Base-by-base conservation (phyloP, 1,140 invertebrate genomes). In the Drosophila ercepeae region DNA sequence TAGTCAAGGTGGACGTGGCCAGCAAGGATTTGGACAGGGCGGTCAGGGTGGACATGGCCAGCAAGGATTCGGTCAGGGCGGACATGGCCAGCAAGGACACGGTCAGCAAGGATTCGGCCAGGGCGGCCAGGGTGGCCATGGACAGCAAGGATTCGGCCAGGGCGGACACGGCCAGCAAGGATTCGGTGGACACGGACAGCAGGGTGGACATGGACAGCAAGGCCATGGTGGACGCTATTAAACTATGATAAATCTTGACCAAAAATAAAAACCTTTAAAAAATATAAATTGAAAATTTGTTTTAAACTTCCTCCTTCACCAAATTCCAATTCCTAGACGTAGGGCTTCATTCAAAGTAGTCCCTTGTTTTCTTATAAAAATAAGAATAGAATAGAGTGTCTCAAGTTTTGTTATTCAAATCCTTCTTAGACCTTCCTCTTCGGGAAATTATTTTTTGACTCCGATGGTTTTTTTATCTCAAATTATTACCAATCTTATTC, bases 31-130 rank as follows among this genome's bases (percentile, higher is more conserved):
- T 7, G 68, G 59, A 3, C 70, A 73, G 13, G 50, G 58, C 18
- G 71, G 71, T 39, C 49, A 70, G n/a, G 71, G 71, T 1, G 21
- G 21, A 21, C 21, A 21, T 4, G 45, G 50, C 1, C 13, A 46
- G n/a, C 27, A 32, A 9, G 27, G 21, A 21, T 32, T 8, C 18
- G 36, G 64, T 1, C 25, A 51, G 54, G 63, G 0, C 4, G 45
- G 50, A 0, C 11, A 46, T 7, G 25, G 11, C 19, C 34, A 46
- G 27, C 27, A 32, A 9, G 41, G 52, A 23, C 46, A 59, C 2
- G 55, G 50, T 1, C 59, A 71, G 6, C 49, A 67, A 48, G 55
- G 61, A 27, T 50, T 39, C 11, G 68, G 59, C 3, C 70, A 74
- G 19, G 50, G 59, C 19, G 72, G 72, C 0, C 63, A 69, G 19